Conservation (phyloP, 2,113 vertebrate genomes). For the Antechinus flavipes region DNA sequence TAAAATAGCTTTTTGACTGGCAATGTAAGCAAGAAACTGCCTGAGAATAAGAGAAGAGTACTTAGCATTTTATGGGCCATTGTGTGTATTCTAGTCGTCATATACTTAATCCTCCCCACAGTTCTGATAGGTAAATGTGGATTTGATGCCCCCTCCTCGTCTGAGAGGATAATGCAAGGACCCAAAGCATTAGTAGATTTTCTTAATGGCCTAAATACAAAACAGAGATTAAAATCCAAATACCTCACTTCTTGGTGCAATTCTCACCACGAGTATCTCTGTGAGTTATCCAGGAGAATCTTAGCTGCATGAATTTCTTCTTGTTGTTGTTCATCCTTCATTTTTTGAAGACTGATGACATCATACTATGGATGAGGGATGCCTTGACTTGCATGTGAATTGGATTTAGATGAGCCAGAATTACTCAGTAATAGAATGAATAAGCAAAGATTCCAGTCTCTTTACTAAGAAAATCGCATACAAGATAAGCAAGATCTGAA, state of each 20-base stretch:
- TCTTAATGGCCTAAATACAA: not conserved
- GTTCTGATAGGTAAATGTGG: conserved; percentile 9
- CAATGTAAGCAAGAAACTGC: not conserved
- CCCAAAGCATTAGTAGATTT: not conserved
- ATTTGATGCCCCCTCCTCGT: not conserved
- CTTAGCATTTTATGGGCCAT: not conserved
- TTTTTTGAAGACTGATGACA: not conserved
- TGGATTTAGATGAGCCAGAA: not conserved
- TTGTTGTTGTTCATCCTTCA: not conserved
- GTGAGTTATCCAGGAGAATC: not conserved
- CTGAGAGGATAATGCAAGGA: conserved; percentile 14
- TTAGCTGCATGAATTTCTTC: not conserved
- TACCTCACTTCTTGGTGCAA: not conserved
- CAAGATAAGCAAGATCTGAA: no score
- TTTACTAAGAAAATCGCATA: not conserved
- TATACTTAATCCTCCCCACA: conserved; percentile 11
- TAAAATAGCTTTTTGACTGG: conserved; percentile 19
- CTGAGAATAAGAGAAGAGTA: not conserved
- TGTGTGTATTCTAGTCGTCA: not conserved
- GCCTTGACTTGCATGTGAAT: not conserved
- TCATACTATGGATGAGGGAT: not conserved
- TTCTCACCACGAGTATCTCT: not conserved
- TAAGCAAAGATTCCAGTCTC: not conserved
- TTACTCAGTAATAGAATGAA: not conserved
- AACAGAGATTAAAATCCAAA: not conserved